Percentiles rank a stretch among this genome's conserved stretches.
These are phyloP conservation scores for Antrozous pallidus DNA, from an alignment of 2,797 vertebrate species.

Conservation along the genomic window DNA sequence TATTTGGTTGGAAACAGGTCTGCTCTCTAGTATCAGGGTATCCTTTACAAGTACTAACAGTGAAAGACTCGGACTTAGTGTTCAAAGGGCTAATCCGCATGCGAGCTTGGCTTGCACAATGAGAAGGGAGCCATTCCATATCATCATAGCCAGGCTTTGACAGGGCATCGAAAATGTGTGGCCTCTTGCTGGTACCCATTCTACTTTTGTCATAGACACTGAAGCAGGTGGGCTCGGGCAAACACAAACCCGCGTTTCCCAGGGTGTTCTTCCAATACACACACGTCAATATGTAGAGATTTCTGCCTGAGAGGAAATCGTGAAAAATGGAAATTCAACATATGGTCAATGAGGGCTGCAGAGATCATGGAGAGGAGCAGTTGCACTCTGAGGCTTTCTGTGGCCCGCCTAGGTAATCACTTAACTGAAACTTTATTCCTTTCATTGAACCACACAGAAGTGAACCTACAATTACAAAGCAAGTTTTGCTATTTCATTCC, in stretches of 20 bases:
- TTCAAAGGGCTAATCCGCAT: not conserved
- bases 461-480: conserved; percentile 51
- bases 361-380: not conserved
- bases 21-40: not conserved
- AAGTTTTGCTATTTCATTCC: conserved; percentile 47
- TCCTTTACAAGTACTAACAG: not conserved
- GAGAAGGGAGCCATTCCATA: conserved; percentile 1
- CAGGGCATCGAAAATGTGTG: not conserved
- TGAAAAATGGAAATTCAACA: conserved; percentile 47
- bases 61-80: not conserved
- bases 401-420: conserved; percentile 29
- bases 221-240: not conserved
- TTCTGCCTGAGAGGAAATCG: not conserved
- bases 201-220: conserved; percentile 23
- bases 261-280: not conserved
- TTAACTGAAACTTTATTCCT: conserved; percentile 69
- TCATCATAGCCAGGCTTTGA: conserved; percentile 2
- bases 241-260: not conserved
- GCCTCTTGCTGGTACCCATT: not conserved
- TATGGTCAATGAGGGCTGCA: not conserved
- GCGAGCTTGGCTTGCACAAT: not conserved
- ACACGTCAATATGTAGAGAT: not conserved
- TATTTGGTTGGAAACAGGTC: not conserved
- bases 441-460: conserved; percentile 17
- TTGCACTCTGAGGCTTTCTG: not conserved